These are phyloP conservation scores for Drosophila ohnishii DNA, from an alignment of 1,140 invertebrate species.

Conservation along the genomic window DNA sequence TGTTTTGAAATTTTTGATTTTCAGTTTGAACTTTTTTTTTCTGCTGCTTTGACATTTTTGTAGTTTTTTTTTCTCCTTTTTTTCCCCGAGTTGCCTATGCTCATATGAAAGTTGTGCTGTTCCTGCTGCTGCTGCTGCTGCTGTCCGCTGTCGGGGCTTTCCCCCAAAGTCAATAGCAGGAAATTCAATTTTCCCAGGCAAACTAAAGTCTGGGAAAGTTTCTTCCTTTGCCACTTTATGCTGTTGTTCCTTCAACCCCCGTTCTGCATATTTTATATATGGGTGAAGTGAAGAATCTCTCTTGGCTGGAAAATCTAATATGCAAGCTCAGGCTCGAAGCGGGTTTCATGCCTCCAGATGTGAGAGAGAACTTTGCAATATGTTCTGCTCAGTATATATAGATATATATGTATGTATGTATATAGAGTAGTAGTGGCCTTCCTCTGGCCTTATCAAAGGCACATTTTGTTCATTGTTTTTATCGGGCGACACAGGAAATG, in stretches of 20 bases:
- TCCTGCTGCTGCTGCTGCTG: constrained; percentile 10
- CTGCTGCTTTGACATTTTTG: constrained; percentile 57
- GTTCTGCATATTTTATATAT: constrained; percentile 58
- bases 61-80: constrained; percentile 17
- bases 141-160: constrained; percentile 35
- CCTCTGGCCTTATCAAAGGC: constrained; percentile 40
- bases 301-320: constrained; percentile 48
- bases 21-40: constrained; percentile 36
- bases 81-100: constrained; percentile 38
- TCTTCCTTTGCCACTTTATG: constrained; percentile 14
- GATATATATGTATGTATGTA: not conserved
- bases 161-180: constrained; percentile 56
- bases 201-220: constrained; percentile 62
- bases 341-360: constrained; percentile 30
- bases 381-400: constrained; percentile 9
- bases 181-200: constrained; percentile 68
- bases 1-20: constrained; percentile 42
- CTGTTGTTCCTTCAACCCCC: constrained; percentile 18
- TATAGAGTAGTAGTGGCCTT: constrained; percentile 6
- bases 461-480: constrained; percentile 56
- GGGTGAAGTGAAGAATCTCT: constrained; percentile 46
- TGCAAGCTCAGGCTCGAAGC: constrained; percentile 35
- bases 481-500: constrained; percentile 72
- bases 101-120: constrained; percentile 46
- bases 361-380: constrained; percentile 34